A percentile compares a stretch with the other conserved stretches of the same genome.
Conservation (phyloP, 2,888 invertebrate species). For the Caenorhabditis sp. region DNA sequence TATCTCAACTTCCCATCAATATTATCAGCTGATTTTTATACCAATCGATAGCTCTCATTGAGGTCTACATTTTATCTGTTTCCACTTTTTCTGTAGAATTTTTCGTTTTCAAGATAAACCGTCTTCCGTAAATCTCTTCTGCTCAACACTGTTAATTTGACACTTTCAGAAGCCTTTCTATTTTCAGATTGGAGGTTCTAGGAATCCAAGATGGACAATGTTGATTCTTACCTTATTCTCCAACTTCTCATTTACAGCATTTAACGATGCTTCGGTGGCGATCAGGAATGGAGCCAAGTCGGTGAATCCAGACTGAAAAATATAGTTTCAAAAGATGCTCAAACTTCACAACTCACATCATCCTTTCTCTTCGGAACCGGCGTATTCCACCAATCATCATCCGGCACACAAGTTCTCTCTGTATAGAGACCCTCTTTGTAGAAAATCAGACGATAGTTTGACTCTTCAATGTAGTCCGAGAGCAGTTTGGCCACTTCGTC, state of each 20-base stretch:
- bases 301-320: constrained; percentile 68
- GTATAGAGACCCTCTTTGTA: constrained; percentile 62
- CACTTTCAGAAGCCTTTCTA: no score
- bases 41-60: no score
- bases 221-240: constrained; percentile 60
- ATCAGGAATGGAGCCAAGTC: constrained; percentile 70
- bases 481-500: constrained; percentile 64
- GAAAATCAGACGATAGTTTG: constrained; percentile 61
- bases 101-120: no score
- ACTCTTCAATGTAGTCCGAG: constrained; percentile 64
- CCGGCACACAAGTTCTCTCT: constrained; percentile 61
- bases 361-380: constrained; percentile 70
- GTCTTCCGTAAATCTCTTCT: no score
- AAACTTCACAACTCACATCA: constrained; percentile 49
- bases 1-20: no score
- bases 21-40: no score
- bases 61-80: no score
- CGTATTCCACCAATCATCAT: constrained; percentile 69
- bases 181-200: no score
- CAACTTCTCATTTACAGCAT: constrained; percentile 65
- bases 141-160: no score
- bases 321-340: background rate
- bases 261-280: constrained; percentile 61
- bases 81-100: no score
- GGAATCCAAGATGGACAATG: no score